Evolutionary conservation across 2,888 invertebrate genomes (phyloP).

Genomic region (Mystacides longicornis): DNA sequence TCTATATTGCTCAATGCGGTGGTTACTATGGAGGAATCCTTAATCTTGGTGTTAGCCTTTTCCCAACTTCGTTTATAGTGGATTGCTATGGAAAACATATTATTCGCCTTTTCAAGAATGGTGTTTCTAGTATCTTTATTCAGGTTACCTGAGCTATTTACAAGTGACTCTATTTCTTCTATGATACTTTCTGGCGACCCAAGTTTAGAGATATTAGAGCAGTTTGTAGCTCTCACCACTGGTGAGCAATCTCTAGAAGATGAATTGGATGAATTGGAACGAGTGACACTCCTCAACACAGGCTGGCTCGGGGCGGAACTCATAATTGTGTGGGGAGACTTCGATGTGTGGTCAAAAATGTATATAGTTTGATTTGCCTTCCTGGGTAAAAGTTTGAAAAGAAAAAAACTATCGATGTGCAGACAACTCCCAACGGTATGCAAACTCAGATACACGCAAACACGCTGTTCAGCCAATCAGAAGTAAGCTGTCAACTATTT

Average conservation of each 20-base stretch:
- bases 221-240: not conserved
- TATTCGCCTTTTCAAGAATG: not conserved
- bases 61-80: not conserved
- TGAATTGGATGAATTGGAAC: not conserved
- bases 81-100: not conserved
- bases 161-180: not conserved
- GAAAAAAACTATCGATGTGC: too few species aligned
- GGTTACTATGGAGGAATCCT: not conserved
- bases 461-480: too few species aligned
- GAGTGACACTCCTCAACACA: not conserved
- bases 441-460: too few species aligned
- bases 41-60: not conserved
- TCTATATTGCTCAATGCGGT: not conserved
- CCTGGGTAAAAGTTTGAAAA: too few species aligned
- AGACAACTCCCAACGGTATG: too few species aligned
- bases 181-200: not conserved
- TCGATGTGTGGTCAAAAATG: not conserved
- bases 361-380: too few species aligned
- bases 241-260: not conserved
- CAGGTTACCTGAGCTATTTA: too few species aligned
- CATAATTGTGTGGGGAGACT: not conserved
- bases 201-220: not conserved
- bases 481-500: too few species aligned
- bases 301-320: not conserved
- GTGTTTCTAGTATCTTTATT: not conserved